Evolutionary conservation across 2,888 invertebrate species (phyloP), one percentile per base, ranked within the genome.

Genomic region (Stictocephala bisonia): DNA sequence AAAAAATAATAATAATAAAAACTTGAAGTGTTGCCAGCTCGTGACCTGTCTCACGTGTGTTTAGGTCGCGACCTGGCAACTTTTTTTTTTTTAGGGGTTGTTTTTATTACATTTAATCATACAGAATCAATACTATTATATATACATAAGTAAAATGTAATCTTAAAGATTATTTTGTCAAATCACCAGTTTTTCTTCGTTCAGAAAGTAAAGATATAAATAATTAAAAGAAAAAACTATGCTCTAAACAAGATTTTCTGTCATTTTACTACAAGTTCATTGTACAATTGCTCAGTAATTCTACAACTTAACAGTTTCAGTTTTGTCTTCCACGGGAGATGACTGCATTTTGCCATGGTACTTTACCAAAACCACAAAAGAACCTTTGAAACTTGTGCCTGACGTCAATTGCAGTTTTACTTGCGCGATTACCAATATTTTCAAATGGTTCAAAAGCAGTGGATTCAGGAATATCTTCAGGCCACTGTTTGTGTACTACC

Each of bases 341-440:
- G 7, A 44, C 44, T 44, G 2, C 44, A 2, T 44, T 18, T 44
- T 44, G 44, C 44, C 44, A 44, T 44, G 44, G 44, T 44, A 44
- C 44, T 7, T 44, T 44, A 9, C 7, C 44, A 44, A 44, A n/a
- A 44, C 44, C 44, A 44, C 44, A 44, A 44, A 44, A 44, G 44
- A 44, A 44, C 7, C 3, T 44, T 3, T 18, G 44, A 44, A 44
- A 44, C 44, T 44, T 44, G 44, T 44, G 44, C 44, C 44, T 44
- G 7, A 44, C 35, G 6, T 31, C 35, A 31, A 31, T 31, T 31
- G 35, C 35, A 31, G 35, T 31, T 7, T 31, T 31, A 31, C 35
- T 31, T 31, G 35, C 35, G 35, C 11, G 35, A 31, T 6, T 31
- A 31, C 35, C 35, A 31, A 9, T 31, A 31, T 31, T 31, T 31